phyloP scores from a whole-genome alignment of 2,113 vertebrate genomes.

The Alethe diademata region DNA sequence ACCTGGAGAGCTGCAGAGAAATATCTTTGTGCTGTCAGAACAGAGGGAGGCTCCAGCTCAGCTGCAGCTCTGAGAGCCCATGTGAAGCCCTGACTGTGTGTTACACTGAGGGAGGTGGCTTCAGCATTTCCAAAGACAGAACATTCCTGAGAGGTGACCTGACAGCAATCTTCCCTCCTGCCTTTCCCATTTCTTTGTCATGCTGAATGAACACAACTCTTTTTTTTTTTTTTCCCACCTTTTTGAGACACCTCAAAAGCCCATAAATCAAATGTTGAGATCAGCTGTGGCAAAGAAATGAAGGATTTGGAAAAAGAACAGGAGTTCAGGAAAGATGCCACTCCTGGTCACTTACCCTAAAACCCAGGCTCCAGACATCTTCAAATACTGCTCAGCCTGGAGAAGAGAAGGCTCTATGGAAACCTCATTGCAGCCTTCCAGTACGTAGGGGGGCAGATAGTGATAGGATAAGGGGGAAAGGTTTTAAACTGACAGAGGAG shows the following conservation, averaged over 20 bases:
- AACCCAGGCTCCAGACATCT: neutral
- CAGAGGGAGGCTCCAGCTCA: neutral
- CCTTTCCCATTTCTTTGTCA: neutral
- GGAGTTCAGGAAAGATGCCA: neutral
- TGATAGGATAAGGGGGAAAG: neutral
- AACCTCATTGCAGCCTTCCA: neutral
- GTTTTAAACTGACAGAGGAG: neutral
- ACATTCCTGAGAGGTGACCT: constrained; percentile 16
- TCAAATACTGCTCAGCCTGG: neutral
- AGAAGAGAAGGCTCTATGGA: neutral
- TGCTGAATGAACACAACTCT: neutral
- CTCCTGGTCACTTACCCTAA: neutral
- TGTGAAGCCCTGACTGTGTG: neutral
- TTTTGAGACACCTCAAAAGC: constrained; percentile 1
- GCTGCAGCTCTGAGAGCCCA: neutral
- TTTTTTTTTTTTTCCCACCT: neutral
- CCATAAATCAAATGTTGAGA: neutral
- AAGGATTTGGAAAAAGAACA: neutral
- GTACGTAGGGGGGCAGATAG: neutral
- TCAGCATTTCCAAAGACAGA: neutral
- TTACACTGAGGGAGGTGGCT: neutral
- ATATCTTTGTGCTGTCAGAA: neutral
- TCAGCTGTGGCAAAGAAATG: neutral
- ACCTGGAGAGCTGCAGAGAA: neutral
- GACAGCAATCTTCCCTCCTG: neutral